Evolutionary conservation across 2,797 vertebrate genomes (phyloP).

Genomic region (Xyrichtys novacula): DNA sequence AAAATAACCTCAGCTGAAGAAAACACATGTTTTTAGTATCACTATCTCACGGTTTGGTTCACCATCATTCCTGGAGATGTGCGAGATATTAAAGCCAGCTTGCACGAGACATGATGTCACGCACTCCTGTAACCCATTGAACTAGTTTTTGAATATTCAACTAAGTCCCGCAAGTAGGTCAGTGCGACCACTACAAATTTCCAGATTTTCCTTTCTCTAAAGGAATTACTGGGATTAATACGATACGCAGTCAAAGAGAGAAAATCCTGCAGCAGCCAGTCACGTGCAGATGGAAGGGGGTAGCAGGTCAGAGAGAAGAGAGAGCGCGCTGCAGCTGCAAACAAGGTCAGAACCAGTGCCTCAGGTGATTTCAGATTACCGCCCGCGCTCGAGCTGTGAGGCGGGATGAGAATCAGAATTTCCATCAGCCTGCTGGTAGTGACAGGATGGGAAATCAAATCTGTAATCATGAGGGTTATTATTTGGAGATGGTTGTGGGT

Average conservation of each 20-base stretch:
- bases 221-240: constrained; percentile 78
- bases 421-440: constrained; percentile 36
- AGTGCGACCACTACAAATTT: constrained; percentile 64
- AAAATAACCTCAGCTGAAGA: background rate
- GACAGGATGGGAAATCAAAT: constrained; percentile 59
- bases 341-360: constrained; percentile 58
- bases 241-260: constrained; percentile 48
- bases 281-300: constrained; percentile 48
- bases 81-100: constrained; percentile 2
- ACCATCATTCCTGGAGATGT: constrained; percentile 43
- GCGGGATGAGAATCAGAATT: constrained; percentile 50
- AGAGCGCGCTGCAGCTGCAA: constrained; percentile 42
- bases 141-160: constrained; percentile 49
- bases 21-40: constrained; percentile 17
- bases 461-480: constrained; percentile 59
- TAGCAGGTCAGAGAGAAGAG: constrained; percentile 45
- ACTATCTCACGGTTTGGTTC: background rate
- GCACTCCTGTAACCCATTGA: constrained; percentile 49
- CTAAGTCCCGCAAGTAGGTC: constrained; percentile 70
- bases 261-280: constrained; percentile 65
- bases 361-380: constrained; percentile 72
- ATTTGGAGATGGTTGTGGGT: constrained; percentile 36
- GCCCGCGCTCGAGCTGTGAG: constrained; percentile 38
- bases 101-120: constrained; percentile 55
- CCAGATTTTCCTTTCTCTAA: constrained; percentile 62